Evolutionary conservation across 2,797 vertebrate genomes (phyloP).

Genomic region (Remorina albescens): DNA sequence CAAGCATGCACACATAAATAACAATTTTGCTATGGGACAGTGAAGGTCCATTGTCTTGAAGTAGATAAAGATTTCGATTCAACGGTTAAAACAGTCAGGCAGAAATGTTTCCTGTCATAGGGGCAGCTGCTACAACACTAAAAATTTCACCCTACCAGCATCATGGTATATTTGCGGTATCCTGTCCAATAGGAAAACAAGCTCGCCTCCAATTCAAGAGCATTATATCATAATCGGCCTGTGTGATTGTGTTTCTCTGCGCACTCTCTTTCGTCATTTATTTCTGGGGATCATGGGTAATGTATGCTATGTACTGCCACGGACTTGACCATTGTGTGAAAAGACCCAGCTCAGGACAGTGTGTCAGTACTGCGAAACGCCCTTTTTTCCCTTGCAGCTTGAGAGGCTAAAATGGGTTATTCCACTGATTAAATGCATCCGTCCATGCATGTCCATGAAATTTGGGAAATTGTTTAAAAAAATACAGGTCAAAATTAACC

Average conservation of each 20-base stretch:
- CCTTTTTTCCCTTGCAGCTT: neutral
- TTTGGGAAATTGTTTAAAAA: too few relatives aligned
- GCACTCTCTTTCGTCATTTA: neutral
- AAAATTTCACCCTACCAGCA: constrained; percentile 13
- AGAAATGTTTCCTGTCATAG: constrained; percentile 21
- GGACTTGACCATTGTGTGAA: neutral
- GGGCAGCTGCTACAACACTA: constrained; percentile 22
- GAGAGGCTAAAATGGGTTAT: too few relatives aligned
- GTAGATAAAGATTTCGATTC: constrained; percentile 33
- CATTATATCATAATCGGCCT: neutral
- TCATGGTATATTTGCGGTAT: constrained; percentile 15
- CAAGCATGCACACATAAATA: constrained; percentile 21
- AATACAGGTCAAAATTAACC: too few relatives aligned
- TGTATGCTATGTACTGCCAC: neutral
- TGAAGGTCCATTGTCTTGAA: constrained; percentile 16
- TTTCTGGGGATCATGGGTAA: neutral
- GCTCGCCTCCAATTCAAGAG: neutral
- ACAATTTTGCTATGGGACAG: constrained; percentile 29
- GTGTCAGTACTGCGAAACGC: too few relatives aligned
- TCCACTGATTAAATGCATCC: too few relatives aligned
- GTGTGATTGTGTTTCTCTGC: neutral
- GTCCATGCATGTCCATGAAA: too few relatives aligned
- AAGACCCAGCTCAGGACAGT: neutral
- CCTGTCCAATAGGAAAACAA: constrained; percentile 8
- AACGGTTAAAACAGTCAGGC: constrained; percentile 24